Percentiles rank a stretch among this genome's conserved stretches.
Evolutionary conservation across 2,888 invertebrate genomes (phyloP).

Genomic region (Rotaria macrura): DNA sequence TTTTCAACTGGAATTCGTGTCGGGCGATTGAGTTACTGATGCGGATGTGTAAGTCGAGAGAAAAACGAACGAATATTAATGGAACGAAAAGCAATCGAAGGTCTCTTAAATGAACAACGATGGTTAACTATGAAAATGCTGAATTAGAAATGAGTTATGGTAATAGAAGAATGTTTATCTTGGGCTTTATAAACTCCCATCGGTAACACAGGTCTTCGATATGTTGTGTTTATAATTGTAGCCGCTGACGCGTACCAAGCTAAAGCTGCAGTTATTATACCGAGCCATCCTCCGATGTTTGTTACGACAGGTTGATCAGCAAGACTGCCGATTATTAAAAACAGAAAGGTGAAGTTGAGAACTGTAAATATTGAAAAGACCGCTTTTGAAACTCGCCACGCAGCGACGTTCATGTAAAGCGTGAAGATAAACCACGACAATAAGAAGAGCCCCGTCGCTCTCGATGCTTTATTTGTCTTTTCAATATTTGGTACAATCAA

Average conservation of each 20-base stretch:
- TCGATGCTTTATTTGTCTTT: neutral
- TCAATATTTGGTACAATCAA: neutral
- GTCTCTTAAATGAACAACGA: too few species aligned
- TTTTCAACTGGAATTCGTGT: too few species aligned
- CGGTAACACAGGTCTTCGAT: neutral
- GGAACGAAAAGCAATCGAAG: too few species aligned
- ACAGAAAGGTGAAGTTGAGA: neutral
- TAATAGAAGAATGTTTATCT: too few species aligned
- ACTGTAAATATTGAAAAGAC: neutral
- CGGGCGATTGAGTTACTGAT: too few species aligned
- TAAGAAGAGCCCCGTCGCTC: neutral
- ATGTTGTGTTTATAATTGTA: neutral
- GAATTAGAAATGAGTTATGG: too few species aligned
- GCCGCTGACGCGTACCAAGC: neutral
- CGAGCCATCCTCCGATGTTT: neutral
- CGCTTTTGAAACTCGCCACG: neutral
- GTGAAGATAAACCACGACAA: neutral
- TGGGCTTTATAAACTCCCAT: too few species aligned
- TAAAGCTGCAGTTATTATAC: neutral
- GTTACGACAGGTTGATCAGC: too few species aligned
- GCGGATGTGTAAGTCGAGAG: too few species aligned
- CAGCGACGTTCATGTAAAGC: neutral
- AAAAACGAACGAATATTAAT: too few species aligned
- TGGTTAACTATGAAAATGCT: too few species aligned
- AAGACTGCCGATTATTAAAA: neutral